Conservation (phyloP, 2,888 invertebrate genomes). For the Stenodema calcarata region DNA sequence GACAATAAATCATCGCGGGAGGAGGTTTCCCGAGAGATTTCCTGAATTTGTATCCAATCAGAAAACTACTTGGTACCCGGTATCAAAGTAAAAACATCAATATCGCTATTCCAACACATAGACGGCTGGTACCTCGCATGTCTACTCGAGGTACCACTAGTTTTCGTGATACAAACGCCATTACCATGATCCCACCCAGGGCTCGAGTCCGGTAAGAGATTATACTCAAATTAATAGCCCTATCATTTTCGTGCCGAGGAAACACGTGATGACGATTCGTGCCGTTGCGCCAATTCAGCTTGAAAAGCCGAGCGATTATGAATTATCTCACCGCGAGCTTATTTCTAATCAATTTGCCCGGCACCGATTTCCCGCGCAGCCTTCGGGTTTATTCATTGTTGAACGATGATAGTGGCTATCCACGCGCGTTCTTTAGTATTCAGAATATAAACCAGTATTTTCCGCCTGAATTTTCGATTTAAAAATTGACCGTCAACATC, state of each 20-base stretch:
- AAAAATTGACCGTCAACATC: too few species aligned
- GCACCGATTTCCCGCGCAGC: not conserved
- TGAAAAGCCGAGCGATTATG: not conserved
- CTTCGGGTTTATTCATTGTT: not conserved
- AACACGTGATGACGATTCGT: constrained; percentile 2
- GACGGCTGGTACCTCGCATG: not conserved
- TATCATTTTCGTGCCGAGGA: not conserved
- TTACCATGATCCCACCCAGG: not conserved
- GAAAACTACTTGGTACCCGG: too few species aligned
- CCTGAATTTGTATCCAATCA: too few species aligned
- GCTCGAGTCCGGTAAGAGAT: not conserved
- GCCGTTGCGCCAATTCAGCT: not conserved
- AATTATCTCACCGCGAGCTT: not conserved
- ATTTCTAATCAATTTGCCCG: not conserved
- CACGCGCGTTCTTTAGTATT: not conserved
- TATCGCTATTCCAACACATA: too few species aligned
- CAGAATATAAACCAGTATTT: too few species aligned
- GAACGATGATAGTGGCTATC: not conserved
- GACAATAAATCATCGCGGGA: too few species aligned
- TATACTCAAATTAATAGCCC: not conserved
- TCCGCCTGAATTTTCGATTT: too few species aligned
- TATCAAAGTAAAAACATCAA: too few species aligned
- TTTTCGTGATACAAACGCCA: not conserved
- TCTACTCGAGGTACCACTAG: not conserved
- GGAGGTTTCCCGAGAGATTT: too few species aligned